Percentiles rank a stretch among this genome's conserved stretches.
phyloP scores from a whole-genome alignment of 92 coral and sea anemone genomes.

The Palythoa grandis region DNA sequence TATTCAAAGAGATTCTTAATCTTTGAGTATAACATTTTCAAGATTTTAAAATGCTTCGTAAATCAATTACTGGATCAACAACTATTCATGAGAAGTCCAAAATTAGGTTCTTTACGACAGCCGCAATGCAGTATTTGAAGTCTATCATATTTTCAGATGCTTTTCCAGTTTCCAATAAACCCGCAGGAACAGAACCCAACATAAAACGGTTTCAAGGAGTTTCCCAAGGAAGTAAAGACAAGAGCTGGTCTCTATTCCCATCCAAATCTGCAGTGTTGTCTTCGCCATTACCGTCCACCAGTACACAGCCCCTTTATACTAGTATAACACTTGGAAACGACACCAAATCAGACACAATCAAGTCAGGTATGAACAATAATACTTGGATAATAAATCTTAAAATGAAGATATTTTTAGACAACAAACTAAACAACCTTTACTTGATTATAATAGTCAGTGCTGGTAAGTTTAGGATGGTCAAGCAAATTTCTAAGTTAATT shows the following conservation, averaged over 20 bases:
- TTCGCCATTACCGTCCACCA: neutral
- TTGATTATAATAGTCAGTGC: neutral
- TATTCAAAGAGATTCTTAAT: neutral
- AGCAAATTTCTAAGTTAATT: too few relatives aligned
- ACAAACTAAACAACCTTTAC: too few relatives aligned
- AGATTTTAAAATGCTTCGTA: neutral
- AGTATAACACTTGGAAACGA: neutral
- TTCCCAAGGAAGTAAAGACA: neutral
- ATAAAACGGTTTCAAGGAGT: neutral
- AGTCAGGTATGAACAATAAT: slow-evolving; percentile 1
- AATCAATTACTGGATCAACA: neutral
- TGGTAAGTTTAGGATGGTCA: too few relatives aligned
- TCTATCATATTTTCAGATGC: neutral
- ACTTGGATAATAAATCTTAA: neutral
- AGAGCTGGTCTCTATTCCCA: neutral
- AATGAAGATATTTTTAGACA: neutral
- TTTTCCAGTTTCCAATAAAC: neutral
- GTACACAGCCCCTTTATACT: neutral
- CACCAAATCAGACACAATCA: neutral
- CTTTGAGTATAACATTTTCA: neutral
- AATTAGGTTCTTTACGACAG: neutral
- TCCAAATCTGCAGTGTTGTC: neutral
- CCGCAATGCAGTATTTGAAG: slow-evolving; percentile 9
- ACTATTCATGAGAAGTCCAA: neutral
- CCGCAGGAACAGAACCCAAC: neutral